Evolutionary conservation across 2,797 vertebrate genomes (phyloP).

Genomic region (Cheirogaleus major): DNA sequence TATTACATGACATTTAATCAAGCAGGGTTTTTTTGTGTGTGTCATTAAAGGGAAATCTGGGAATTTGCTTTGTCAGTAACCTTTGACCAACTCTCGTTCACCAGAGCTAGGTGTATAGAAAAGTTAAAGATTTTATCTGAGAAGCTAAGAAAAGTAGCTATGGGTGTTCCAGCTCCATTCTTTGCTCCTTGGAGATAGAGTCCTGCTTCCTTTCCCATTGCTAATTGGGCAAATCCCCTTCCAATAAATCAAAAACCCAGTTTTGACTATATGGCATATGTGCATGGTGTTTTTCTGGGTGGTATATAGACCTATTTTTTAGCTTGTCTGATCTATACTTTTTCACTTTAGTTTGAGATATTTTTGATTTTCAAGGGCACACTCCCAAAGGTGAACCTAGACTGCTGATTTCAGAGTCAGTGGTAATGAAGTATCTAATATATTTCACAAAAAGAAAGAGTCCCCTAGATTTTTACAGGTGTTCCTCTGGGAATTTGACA

Average conservation of each 20-base stretch:
- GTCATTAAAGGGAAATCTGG: constrained; percentile 36
- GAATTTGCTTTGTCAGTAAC: neutral
- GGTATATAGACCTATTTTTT: neutral
- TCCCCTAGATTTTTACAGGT: neutral
- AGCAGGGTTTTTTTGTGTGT: neutral
- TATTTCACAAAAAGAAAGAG: neutral
- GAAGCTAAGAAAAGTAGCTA: constrained; percentile 11
- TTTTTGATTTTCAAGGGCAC: neutral
- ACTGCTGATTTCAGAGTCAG: neutral
- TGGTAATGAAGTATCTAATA: neutral
- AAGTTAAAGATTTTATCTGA: neutral
- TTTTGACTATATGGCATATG: neutral
- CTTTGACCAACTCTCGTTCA: neutral
- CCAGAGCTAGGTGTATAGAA: neutral
- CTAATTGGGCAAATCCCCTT: neutral
- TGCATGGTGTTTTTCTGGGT: neutral
- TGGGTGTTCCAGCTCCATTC: neutral
- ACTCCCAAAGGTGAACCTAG: neutral
- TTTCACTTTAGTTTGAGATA: neutral
- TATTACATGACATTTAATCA: constrained; percentile 59
- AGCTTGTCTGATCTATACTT: neutral
- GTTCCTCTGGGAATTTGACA: neutral
- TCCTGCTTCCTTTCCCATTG: neutral
- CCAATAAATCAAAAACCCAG: neutral
- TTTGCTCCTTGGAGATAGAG: neutral